phyloP scores from a whole-genome alignment of 2,797 vertebrate genomes.

The Eospalax fontanierii region DNA sequence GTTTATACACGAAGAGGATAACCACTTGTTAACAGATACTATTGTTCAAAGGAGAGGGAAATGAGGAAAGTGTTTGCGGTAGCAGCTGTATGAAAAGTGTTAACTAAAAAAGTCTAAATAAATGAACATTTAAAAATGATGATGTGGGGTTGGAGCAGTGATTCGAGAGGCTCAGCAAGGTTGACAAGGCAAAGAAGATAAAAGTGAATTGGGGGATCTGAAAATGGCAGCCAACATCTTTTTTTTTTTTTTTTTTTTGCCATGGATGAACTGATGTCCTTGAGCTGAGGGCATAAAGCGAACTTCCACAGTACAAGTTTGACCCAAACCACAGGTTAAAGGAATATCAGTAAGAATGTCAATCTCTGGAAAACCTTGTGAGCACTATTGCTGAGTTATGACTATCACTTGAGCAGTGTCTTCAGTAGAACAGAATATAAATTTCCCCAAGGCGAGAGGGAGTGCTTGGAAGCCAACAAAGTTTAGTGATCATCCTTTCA shows the following conservation, averaged over 20 bases:
- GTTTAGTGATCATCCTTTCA: slow-evolving; percentile 79
- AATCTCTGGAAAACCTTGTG: slow-evolving; percentile 66
- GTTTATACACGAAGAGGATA: slow-evolving; percentile 20
- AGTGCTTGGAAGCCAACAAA: slow-evolving; percentile 70
- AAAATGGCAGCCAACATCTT: not conserved
- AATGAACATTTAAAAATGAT: not conserved
- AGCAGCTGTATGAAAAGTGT: slow-evolving; percentile 4
- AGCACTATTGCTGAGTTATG: slow-evolving; percentile 72
- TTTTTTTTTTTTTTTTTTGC: slow-evolving; percentile 26
- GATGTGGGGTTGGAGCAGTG: not conserved
- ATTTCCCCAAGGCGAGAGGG: slow-evolving; percentile 69
- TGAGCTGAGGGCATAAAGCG: not conserved
- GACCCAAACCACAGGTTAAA: slow-evolving; percentile 55
- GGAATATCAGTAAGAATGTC: slow-evolving; percentile 54
- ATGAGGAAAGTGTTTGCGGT: not conserved
- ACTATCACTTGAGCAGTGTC: slow-evolving; percentile 65
- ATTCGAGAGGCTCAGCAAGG: not conserved
- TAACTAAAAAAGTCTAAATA: not conserved
- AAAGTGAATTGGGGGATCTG: slow-evolving; percentile 18
- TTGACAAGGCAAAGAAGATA: slow-evolving; percentile 42
- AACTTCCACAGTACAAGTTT: not conserved
- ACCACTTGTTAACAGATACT: not conserved
- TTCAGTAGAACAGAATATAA: slow-evolving; percentile 72
- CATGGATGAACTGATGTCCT: not conserved
- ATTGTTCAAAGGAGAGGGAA: not conserved